Base-by-base conservation (phyloP, 2,113 vertebrate genomes). In the Cyprinodon variegatus region DNA sequence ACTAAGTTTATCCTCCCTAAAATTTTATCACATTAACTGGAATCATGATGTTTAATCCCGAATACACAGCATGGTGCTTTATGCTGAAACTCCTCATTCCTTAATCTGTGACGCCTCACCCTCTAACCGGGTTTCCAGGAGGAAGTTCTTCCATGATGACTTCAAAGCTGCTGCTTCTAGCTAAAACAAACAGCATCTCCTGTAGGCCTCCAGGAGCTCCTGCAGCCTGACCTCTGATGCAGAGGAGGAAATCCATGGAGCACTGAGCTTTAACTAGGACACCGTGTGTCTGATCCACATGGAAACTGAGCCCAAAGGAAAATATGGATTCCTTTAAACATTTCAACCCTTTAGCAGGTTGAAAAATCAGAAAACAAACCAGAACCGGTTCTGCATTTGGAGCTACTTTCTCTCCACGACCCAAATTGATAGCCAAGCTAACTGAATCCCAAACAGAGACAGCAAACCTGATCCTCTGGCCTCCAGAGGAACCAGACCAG, bases 401-500 rank as follows among this genome's bases (percentile, higher is more conserved):
- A 29, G 29, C 29, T 41, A 41, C 40, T 41, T 20, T 50, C 15
- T n/a, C n/a, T 57, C 8, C 0, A 0, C n/a, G 20, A 9, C n/a
- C 9, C n/a, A 20, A 57, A n/a, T 20, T 57, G 17, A 3, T 57
- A 57, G 20, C 2, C 17, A n/a, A 20, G n/a, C 2, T 57, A 15
- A 57, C 3, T n/a, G 17, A 57, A 45, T 45, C 9, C 43, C 5
- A 45, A 45, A 45, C 43, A 11, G 43, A 3, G 50, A 57, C 17
- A 57, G 29, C 29, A 29, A 29, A 29, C 29, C 29, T 29, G 29
- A 29, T 29, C 29, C 29, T 29, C 29, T 29, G 29, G 29, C 29
- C 29, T 29, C 29, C 29, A 74, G 76, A 74, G 65, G 72, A 78
- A 86, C 78, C 70, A 84, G 84, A 86, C 86, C 79, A 36, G 86